Evolutionary conservation across 2,797 vertebrate genomes (phyloP).

Genomic region (Nasua narica): DNA sequence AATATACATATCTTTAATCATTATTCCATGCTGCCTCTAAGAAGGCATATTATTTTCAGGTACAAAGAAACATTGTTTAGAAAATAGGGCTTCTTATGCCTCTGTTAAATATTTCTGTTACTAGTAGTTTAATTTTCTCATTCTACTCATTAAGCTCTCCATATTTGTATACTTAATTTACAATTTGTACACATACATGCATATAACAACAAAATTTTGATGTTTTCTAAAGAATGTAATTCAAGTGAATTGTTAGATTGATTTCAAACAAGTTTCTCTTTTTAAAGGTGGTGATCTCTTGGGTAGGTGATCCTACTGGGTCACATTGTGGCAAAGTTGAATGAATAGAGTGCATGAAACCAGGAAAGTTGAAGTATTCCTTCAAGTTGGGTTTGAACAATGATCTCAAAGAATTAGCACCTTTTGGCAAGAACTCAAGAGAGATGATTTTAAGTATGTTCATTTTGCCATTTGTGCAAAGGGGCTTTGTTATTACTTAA

Average conservation of each 20-base stretch:
- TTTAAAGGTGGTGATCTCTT: background rate
- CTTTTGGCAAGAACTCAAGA: background rate
- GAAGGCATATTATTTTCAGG: background rate
- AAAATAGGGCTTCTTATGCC: background rate
- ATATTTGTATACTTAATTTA: background rate
- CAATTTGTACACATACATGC: background rate
- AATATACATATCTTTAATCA: background rate
- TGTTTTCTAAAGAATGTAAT: background rate
- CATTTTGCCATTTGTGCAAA: conserved; percentile 41
- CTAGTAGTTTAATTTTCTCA: background rate
- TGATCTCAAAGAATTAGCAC: background rate
- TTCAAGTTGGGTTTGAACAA: background rate
- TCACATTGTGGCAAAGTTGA: background rate
- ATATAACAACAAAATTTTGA: background rate
- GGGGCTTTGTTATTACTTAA: conserved; percentile 20
- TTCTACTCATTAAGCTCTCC: background rate
- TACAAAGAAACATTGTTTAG: background rate
- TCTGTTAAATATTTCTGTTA: background rate
- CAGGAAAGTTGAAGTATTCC: background rate
- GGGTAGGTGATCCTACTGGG: background rate
- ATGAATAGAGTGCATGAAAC: background rate
- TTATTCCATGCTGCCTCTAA: background rate
- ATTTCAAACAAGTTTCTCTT: background rate
- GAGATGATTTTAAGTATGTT: conserved; percentile 16
- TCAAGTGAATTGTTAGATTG: background rate